phyloP scores from a whole-genome alignment of 2,888 invertebrate species.

The Agrochola litura region DNA sequence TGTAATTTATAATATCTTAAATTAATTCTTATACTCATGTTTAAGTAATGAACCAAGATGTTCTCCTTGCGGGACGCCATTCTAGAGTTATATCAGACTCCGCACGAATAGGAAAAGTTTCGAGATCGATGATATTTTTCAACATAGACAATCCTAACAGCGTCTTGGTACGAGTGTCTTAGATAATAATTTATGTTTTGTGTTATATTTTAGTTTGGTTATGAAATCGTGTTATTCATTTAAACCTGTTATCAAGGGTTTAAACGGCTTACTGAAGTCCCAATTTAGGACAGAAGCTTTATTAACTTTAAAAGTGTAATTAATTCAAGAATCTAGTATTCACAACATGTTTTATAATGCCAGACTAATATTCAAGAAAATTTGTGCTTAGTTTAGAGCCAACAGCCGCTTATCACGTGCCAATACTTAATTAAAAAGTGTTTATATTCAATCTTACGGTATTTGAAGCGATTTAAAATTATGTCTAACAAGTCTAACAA shows the following conservation, averaged over 20 bases:
- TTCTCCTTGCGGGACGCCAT: conserved; percentile 44
- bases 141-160: conserved; percentile 85
- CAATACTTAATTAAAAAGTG: conserved; percentile 59
- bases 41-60: conserved; percentile 26
- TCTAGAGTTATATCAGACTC: conserved; percentile 19
- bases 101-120: conserved; percentile 73
- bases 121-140: conserved; percentile 73
- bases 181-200: conserved; percentile 82
- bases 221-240: conserved; percentile 76
- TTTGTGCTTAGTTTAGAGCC: conserved; percentile 51
- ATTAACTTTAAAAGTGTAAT: conserved; percentile 61
- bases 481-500: conserved; percentile 58
- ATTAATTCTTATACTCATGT: conserved; percentile 43
- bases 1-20: conserved; percentile 48
- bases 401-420: conserved; percentile 55
- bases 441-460: conserved; percentile 62
- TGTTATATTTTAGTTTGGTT: conserved; percentile 74
- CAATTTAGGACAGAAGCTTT: conserved; percentile 44
- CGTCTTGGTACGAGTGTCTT: conserved; percentile 90
- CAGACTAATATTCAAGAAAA: conserved; percentile 52
- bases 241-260: conserved; percentile 46
- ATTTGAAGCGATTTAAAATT: conserved; percentile 45
- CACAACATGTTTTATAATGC: conserved; percentile 44
- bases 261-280: conserved; percentile 54
- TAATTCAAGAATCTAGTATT: conserved; percentile 46